phyloP scores from a whole-genome alignment of 2,113 vertebrate species.

The Nerophis lumbriciformis region DNA sequence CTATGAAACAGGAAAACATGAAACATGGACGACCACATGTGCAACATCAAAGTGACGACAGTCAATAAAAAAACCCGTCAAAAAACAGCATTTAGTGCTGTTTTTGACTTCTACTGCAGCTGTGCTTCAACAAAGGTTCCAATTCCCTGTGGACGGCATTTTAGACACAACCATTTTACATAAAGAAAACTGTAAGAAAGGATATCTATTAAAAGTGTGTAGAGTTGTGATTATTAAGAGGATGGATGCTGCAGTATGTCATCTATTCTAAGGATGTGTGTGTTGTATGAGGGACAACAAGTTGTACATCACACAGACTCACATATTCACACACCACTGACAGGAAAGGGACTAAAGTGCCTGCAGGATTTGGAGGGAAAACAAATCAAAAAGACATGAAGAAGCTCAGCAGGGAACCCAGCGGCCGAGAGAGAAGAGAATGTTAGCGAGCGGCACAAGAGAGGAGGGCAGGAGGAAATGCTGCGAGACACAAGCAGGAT shows the following conservation, averaged over 20 bases:
- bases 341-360: conserved; percentile 66
- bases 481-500: conserved; percentile 67
- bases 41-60: conserved; percentile 42
- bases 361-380: conserved; percentile 65
- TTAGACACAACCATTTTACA: conserved; percentile 20
- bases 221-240: conserved; percentile 12
- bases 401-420: conserved; percentile 7
- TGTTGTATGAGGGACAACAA: conserved; percentile 11
- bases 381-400: conserved; percentile 66
- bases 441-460: conserved; percentile 14
- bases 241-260: no score
- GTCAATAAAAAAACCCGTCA: conserved; percentile 47
- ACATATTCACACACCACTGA: conserved; percentile 43
- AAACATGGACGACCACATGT: conserved; percentile 44
- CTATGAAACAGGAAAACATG: conserved; percentile 27
- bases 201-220: conserved; percentile 24
- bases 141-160: conserved; percentile 21
- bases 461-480: conserved; percentile 57
- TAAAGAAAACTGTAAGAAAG: conserved; percentile 17
- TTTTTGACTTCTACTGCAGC: conserved; percentile 22
- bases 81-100: conserved; percentile 32
- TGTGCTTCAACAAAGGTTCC: conserved; percentile 14
- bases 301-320: conserved; percentile 58
- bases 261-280: no score
- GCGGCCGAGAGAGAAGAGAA: conserved; percentile 37